Percentiles rank a stretch among this genome's conserved stretches.
Conservation (phyloP, 92 coral and sea anemone species). For the Desmophyllum pertusum region DNA sequence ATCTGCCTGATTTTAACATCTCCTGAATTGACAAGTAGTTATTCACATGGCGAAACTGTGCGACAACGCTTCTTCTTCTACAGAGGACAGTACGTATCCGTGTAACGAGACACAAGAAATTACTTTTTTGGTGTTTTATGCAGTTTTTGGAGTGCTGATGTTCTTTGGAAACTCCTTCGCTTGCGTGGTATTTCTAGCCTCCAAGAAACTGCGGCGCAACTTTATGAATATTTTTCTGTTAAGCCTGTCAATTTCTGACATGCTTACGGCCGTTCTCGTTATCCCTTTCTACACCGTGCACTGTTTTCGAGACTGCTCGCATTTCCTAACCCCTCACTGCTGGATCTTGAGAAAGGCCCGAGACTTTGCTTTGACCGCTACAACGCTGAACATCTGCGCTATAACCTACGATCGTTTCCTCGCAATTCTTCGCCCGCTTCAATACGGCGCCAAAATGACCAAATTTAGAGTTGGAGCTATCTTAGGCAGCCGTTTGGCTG, state of each 20-base stretch:
- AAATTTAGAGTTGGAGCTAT: slow-evolving; percentile 29
- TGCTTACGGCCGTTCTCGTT: slow-evolving; percentile 50
- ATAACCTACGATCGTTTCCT: slow-evolving; percentile 64
- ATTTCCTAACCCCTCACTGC: slow-evolving; percentile 25
- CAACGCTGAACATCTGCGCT: slow-evolving; percentile 56
- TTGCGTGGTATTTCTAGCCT: slow-evolving; percentile 50
- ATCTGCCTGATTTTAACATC: neutral
- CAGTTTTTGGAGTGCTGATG: slow-evolving; percentile 42
- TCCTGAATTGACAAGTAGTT: neutral
- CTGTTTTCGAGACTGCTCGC: slow-evolving; percentile 60
- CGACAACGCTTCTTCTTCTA: neutral
- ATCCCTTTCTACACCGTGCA: slow-evolving; percentile 55
- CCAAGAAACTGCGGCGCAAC: slow-evolving; percentile 38
- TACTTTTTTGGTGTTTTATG: slow-evolving; percentile 39
- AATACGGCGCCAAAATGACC: slow-evolving; percentile 52
- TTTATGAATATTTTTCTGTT: slow-evolving; percentile 59
- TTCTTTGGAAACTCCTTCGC: slow-evolving; percentile 56
- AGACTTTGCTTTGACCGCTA: slow-evolving; percentile 49
- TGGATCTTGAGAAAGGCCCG: slow-evolving; percentile 60
- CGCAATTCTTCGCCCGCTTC: slow-evolving; percentile 57
- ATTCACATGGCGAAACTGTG: neutral
- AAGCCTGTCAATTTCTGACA: slow-evolving; percentile 58
- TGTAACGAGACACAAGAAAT: slow-evolving; percentile 53
- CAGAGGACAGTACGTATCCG: neutral
- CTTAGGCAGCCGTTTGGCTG: slow-evolving; percentile 41